Conservation (phyloP, 2,113 vertebrate species). For the Puntigrus tetrazona region DNA sequence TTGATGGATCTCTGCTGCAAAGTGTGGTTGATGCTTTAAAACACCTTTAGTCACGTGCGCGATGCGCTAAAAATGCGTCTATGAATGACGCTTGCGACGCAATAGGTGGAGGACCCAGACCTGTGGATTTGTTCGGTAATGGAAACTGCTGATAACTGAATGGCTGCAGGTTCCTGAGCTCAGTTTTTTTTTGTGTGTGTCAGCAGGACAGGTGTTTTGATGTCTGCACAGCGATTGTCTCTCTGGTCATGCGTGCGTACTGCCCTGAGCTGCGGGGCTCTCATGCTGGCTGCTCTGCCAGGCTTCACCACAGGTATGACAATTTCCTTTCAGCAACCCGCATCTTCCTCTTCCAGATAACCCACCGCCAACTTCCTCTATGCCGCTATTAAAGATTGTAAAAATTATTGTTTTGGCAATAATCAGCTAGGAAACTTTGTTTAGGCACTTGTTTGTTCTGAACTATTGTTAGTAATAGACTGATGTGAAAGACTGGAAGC, state of each 20-base stretch:
- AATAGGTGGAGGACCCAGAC: background rate
- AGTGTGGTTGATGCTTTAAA: background rate
- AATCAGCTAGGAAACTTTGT: background rate
- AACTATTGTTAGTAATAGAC: too few species aligned
- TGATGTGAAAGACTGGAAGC: background rate
- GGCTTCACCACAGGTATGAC: conserved; percentile 66
- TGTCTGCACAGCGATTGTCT: conserved; percentile 64
- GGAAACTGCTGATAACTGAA: background rate
- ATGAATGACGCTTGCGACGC: background rate
- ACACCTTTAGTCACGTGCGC: background rate
- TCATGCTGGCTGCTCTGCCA: conserved; percentile 64
- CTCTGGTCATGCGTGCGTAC: conserved; percentile 62
- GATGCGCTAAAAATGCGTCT: background rate
- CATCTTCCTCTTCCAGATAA: conserved; percentile 5
- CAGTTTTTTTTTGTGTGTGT: conserved; percentile 1
- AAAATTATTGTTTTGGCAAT: too few species aligned
- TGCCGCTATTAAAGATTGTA: background rate
- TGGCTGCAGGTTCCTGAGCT: background rate
- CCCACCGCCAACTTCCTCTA: background rate
- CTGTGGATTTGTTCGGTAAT: background rate
- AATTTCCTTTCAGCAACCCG: background rate
- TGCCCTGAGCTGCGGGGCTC: conserved; percentile 61
- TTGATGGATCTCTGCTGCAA: background rate
- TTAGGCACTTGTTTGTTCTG: too few species aligned
- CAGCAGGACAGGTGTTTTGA: conserved; percentile 65